Evolutionary conservation across 2,888 invertebrate genomes (phyloP), one percentile per base, ranked within the genome.

Genomic region (Hydrotaea diabolus): DNA sequence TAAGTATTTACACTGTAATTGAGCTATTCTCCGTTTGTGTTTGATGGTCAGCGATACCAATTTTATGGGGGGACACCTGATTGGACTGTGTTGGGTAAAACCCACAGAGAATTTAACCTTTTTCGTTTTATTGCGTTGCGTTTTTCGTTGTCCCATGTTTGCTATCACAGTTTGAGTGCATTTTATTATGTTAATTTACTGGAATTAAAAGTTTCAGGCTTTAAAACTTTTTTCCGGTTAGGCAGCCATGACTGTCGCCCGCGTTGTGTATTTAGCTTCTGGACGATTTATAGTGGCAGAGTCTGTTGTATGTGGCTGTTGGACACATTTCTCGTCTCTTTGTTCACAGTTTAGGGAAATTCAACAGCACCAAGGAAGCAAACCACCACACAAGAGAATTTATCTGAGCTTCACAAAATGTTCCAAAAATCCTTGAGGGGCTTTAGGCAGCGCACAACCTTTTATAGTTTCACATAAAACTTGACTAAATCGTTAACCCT

Each of bases 131-230:
- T 15, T 36, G 62, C 31, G 5, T 36, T 31, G 31, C 7, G 31
- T 31, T 2, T 31, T n/a, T n/a, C n/a, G 31, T 31, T 2, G 7
- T 59, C 59, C 26, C 59, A 15, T 59, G 43, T n/a, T 7, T 1
- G n/a, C 49, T n/a, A n/a, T 15, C n/a, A 15, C n/a, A n/a, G 8
- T 36, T 7, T 26, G 55, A n/a, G 9, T 62, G 36, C 3, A 8
- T n/a, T 31, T 62, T 31, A n/a, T n/a, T 62, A 36, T 62, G 31
- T 62, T 62, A 62, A 62, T 62, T 62, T 62, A 31, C 4, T 15
- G 13, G n/a, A 31, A 36, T 31, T 59, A 62, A 62, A 62, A 59
- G 26, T 59, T 59, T 59, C 26, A n/a, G 15, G 15, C n/a, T 49
- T n/a, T 49, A 2, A 49, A 49, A 49, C 21, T 55, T 59, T 59